Evolutionary conservation across 2,888 invertebrate genomes (phyloP).

Genomic region (Globia sparganii): DNA sequence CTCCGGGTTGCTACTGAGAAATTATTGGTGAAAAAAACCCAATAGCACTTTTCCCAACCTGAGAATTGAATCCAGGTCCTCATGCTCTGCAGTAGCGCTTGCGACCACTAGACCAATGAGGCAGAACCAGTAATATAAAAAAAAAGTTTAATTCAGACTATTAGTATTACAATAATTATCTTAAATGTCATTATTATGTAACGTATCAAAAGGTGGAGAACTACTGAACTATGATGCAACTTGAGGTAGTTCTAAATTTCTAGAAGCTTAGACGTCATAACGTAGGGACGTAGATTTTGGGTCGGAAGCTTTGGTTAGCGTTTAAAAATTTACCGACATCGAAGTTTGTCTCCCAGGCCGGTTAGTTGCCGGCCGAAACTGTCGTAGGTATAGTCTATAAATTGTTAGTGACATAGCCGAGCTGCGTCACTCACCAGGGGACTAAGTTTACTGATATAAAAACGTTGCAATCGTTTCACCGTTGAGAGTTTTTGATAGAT

Average conservation of each 20-base stretch:
- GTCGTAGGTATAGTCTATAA: not conserved
- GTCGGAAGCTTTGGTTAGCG: constrained; percentile 13
- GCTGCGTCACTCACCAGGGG: not conserved
- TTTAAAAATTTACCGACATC: constrained; percentile 36
- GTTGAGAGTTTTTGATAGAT: not conserved
- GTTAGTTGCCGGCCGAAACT: not conserved
- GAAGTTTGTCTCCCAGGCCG: constrained; percentile 17
- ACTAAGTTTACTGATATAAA: not conserved
- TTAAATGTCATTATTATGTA: too few species aligned
- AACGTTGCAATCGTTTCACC: not conserved
- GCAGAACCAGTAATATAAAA: too few species aligned
- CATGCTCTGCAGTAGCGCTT: too few species aligned
- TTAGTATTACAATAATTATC: too few species aligned
- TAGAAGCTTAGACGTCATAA: constrained; percentile 6
- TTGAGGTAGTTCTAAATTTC: constrained; percentile 4
- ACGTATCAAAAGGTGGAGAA: not conserved
- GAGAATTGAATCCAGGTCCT: too few species aligned
- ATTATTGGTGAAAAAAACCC: too few species aligned
- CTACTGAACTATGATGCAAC: not conserved
- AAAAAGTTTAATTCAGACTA: too few species aligned
- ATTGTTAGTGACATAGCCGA: constrained; percentile 15
- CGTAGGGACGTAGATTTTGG: constrained; percentile 4
- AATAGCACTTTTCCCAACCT: too few species aligned
- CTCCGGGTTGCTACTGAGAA: too few species aligned
- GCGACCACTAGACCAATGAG: too few species aligned